phyloP scores from a whole-genome alignment of 2,113 vertebrate species.

The Emydocephalus ijimae region DNA sequence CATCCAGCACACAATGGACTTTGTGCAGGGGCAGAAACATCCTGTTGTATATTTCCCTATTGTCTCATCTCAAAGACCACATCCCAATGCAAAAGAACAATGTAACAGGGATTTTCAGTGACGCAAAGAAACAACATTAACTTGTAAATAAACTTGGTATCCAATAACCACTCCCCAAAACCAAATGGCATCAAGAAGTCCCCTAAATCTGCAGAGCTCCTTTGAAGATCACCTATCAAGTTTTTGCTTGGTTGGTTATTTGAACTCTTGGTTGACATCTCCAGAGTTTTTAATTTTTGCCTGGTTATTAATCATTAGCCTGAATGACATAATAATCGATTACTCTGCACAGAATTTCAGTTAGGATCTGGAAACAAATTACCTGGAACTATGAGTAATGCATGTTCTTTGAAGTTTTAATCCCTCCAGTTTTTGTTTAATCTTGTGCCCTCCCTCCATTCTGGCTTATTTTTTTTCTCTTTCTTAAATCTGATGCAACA shows the following conservation, averaged over 20 bases:
- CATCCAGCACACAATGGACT: background rate
- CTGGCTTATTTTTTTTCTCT: background rate
- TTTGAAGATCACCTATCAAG: background rate
- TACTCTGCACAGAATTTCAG: background rate
- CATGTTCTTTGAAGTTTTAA: background rate
- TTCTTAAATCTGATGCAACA: background rate
- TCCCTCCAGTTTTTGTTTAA: background rate
- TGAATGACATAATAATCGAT: background rate
- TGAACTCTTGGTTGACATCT: background rate
- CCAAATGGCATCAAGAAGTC: background rate
- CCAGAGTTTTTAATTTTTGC: background rate
- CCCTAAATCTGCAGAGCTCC: background rate
- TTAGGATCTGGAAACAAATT: background rate
- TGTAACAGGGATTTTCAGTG: background rate
- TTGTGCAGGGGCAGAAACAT: slow-evolving; percentile 24
- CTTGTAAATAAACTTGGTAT: slow-evolving; percentile 4
- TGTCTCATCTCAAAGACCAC: background rate
- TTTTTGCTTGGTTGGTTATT: background rate
- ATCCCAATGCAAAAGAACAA: background rate
- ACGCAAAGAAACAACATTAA: background rate
- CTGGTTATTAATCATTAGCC: background rate
- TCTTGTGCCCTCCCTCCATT: background rate
- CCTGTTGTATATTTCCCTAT: slow-evolving; percentile 6
- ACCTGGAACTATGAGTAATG: background rate
- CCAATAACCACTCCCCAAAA: background rate